These are phyloP conservation scores for Chaetogeoica ovagalla DNA, from an alignment of 2,888 invertebrate genomes.

Conservation along the genomic window DNA sequence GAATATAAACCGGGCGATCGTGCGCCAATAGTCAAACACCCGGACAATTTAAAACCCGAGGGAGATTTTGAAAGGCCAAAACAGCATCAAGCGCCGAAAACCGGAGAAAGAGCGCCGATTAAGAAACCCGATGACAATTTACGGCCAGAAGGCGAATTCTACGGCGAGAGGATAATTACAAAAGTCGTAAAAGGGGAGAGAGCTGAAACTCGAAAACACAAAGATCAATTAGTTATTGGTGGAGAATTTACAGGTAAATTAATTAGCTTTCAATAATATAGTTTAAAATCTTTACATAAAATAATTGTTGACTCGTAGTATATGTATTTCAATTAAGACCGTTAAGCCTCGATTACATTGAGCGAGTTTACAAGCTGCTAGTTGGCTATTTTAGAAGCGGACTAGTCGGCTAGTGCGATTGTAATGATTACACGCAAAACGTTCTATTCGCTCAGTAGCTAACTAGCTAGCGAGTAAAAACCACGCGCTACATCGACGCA, in stretches of 20 bases:
- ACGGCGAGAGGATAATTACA: constrained; percentile 51
- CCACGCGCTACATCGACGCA: too few relatives aligned
- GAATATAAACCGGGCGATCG: constrained; percentile 59
- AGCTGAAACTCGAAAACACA: constrained; percentile 67
- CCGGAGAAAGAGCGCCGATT: constrained; percentile 60
- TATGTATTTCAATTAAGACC: too few relatives aligned
- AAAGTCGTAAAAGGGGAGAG: constrained; percentile 67
- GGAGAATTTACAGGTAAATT: constrained; percentile 69
- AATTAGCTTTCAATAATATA: background rate
- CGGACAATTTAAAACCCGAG: constrained; percentile 68
- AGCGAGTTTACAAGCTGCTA: too few relatives aligned
- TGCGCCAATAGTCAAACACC: constrained; percentile 63
- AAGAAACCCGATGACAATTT: constrained; percentile 63
- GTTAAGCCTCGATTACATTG: too few relatives aligned
- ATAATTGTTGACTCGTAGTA: background rate
- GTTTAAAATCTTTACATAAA: background rate
- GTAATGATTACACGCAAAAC: too few relatives aligned
- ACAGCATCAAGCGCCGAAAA: constrained; percentile 55
- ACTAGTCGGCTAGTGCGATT: too few relatives aligned
- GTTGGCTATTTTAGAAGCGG: too few relatives aligned
- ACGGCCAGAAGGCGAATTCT: constrained; percentile 65
- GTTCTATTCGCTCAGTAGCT: too few relatives aligned
- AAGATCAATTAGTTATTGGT: constrained; percentile 69
- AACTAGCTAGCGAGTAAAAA: too few relatives aligned
- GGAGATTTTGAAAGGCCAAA: constrained; percentile 65